Evolutionary conservation across 2,113 vertebrate species (phyloP), one percentile per base, ranked within the genome.

Genomic region (Emberiza fucata): DNA sequence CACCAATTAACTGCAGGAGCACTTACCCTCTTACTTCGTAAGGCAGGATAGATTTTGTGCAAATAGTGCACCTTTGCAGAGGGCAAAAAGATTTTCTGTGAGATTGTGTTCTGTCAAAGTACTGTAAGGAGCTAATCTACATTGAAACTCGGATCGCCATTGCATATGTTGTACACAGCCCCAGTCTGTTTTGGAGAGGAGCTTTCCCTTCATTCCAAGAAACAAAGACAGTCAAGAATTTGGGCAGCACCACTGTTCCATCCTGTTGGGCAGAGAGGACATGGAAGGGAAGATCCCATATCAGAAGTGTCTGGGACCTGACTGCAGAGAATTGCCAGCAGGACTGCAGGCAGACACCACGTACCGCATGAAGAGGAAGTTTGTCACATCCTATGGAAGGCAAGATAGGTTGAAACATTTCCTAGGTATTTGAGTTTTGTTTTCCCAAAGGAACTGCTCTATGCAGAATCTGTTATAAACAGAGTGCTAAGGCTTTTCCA

Each of bases 381-480:
- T 33, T 70, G 71, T 92, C 93, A 94, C 35, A 88, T 94, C 92
- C 91, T 82, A 42, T 37, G 20, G 25, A 90, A 92, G 61, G 59
- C 66, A 79, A 83, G 75, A 94, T 40, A 90, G 50, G 42, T 54
- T 94, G 89, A 81, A 82, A 51, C 40, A 35, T 60, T 90, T 85
- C 85, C 89, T 90, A 90, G 78, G 64, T 73, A 88, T 80, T 47
- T 0, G 1, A 81, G 39, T 37, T 81, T 54, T 92, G 59, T 83
- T 96, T 92, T 95, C 76, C 76, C 72, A 73, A 79, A 90, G 79
- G 85, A 66, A 81, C 31, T 22, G 11, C 59, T 77, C 35, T n/a
- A n/a, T 42, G 66, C 31, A 83, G 64, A 80, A 92, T 86, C 90
- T 83, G 83, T 47, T 63, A 73, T 10, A 95, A 95, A 96, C 78